A percentile compares a stretch with the other conserved stretches of the same genome.
Conservation (phyloP, 2,888 invertebrate genomes). For the Neoscelio sp. region DNA sequence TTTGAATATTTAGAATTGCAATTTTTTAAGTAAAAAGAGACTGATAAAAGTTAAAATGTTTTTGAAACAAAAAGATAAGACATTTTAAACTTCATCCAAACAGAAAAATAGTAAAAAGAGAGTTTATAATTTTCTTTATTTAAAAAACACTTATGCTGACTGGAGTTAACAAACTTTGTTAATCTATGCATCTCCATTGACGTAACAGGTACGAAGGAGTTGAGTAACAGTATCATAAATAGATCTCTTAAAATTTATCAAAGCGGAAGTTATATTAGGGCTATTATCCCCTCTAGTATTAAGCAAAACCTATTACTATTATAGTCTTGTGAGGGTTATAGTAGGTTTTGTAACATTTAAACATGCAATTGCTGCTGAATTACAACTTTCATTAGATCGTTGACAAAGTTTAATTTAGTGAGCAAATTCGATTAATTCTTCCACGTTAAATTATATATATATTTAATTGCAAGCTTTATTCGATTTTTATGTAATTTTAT, state of each 20-base stretch:
- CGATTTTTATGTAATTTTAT: too few species aligned
- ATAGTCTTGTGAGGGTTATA: slow-evolving; percentile 13
- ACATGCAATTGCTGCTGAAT: slow-evolving; percentile 26
- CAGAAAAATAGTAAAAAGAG: too few species aligned
- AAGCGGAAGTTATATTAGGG: slow-evolving; percentile 27
- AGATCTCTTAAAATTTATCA: slow-evolving; percentile 19
- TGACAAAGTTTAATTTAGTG: slow-evolving; percentile 22
- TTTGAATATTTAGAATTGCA: too few species aligned
- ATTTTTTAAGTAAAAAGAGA: too few species aligned
- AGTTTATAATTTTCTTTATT: too few species aligned
- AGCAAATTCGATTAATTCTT: slow-evolving; percentile 6
- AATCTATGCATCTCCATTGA: too few species aligned
- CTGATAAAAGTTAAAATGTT: too few species aligned
- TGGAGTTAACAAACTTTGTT: too few species aligned
- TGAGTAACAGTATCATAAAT: slow-evolving; percentile 18
- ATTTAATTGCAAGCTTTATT: too few species aligned
- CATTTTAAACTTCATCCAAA: too few species aligned
- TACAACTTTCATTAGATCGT: slow-evolving; percentile 21
- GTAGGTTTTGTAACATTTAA: slow-evolving; percentile 26
- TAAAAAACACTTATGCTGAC: too few species aligned
- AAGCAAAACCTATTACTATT: slow-evolving; percentile 33
- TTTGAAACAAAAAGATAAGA: too few species aligned
- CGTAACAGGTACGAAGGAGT: slow-evolving; percentile 14
- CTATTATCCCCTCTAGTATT: slow-evolving; percentile 29
- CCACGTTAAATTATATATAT: background rate